Base-by-base conservation (phyloP, 1,140 invertebrate genomes). In the Panulirus ornatus region DNA sequence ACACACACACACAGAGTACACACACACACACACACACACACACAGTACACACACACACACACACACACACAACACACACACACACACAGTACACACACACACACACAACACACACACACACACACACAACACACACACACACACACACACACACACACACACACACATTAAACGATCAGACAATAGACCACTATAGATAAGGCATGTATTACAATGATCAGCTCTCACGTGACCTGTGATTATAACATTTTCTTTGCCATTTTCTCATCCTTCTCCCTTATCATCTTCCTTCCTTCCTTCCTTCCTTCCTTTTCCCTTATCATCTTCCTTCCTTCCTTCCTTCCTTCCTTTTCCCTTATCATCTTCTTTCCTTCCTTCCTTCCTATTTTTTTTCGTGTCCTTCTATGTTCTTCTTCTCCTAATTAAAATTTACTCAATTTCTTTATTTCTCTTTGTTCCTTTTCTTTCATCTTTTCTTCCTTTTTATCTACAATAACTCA, bases 171-270 rank as follows among this genome's bases (percentile, higher is more conserved):
- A 34, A 14, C 8, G n/a, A n/a, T n/a, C n/a, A n/a, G n/a, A n/a
- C n/a, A n/a, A n/a, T n/a, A n/a, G n/a, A n/a, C n/a, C n/a, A n/a
- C n/a, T n/a, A n/a, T n/a, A n/a, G n/a, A n/a, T n/a, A n/a, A n/a
- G n/a, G n/a, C n/a, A n/a, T n/a, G n/a, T n/a, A n/a, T n/a, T n/a
- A n/a, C n/a, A 71, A 34, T 75, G n/a, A 30, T 36, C 36, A n/a
- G n/a, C 71, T 75, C 27, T 75, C 36, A 19, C 71, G n/a, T 36
- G 16, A 16, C 36, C 73, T 76, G n/a, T 76, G n/a, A 27, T 34
- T 81, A 36, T 81, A 36, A 44, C 78, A 44, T 42, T 81, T 42
- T 81, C 78, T 81, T 42, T 81, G 38, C 47, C 78, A 44, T 42
- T 81, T 42, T 81, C 78, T 81, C 44, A 22, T 34, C n/a, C 40